A percentile compares a stretch with the other conserved stretches of the same genome.
Conservation (phyloP, 1,140 invertebrate genomes). For the Conopomorpha cramerella region DNA sequence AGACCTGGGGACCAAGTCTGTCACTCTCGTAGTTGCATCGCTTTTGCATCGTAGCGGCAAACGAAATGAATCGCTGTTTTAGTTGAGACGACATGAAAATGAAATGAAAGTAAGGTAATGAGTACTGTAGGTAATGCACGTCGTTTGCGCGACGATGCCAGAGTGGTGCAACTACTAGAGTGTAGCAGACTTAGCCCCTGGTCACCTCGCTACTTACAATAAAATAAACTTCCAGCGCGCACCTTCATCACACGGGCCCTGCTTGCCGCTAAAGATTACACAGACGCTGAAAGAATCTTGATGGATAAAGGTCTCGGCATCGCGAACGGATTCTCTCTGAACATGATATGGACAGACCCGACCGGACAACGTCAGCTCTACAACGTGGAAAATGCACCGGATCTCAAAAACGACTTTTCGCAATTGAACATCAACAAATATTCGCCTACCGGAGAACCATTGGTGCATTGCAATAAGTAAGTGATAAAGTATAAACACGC, state of each 20-base stretch:
- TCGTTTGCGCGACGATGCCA: no score
- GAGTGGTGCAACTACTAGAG: no score
- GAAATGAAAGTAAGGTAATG: no score
- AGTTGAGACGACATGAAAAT: no score
- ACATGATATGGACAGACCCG: constrained; percentile 78
- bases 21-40: no score
- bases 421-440: constrained; percentile 70
- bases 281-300: constrained; percentile 71
- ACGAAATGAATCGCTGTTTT: no score
- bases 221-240: constrained; percentile 75
- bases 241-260: constrained; percentile 79
- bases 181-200: no score
- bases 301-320: constrained; percentile 75
- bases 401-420: constrained; percentile 63
- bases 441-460: constrained; percentile 66
- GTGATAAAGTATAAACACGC: constrained; percentile 20
- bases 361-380: constrained; percentile 72
- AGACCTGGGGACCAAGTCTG: no score
- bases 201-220: no score
- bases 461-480: constrained; percentile 80
- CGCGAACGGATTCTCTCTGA: constrained; percentile 82
- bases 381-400: constrained; percentile 80
- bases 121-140: no score
- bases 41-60: no score
- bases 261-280: constrained; percentile 69